These are phyloP conservation scores for Anodontia alba DNA, from an alignment of 2,888 invertebrate genomes.

Conservation along the genomic window DNA sequence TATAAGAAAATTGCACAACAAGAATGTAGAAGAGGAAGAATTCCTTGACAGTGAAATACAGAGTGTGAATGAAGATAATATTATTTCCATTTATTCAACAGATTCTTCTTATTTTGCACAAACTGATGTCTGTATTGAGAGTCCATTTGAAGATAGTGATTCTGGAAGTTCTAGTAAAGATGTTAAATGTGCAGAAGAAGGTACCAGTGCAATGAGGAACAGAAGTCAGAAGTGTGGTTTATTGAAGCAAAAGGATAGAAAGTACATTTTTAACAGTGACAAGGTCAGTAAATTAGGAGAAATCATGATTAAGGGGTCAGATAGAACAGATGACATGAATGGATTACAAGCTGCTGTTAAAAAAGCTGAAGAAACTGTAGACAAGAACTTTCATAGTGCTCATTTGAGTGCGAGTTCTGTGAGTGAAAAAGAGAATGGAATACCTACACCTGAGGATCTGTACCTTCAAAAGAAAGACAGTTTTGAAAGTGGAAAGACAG, in stretches of 20 bases:
- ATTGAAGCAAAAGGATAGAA: background rate
- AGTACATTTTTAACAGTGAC: background rate
- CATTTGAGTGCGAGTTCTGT: background rate
- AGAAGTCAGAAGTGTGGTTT: background rate
- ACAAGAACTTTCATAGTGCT: background rate
- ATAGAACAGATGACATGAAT: constrained; percentile 24
- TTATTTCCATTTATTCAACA: background rate
- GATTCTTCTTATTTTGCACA: background rate
- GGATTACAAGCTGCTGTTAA: constrained; percentile 53
- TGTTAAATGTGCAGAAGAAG: background rate
- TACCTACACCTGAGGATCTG: background rate
- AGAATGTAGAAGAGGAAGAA: background rate
- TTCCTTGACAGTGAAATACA: background rate
- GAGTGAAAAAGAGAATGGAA: background rate
- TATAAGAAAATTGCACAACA: background rate
- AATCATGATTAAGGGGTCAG: constrained; percentile 26
- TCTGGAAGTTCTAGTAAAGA: background rate
- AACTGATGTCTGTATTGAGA: constrained; percentile 17
- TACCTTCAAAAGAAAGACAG: background rate
- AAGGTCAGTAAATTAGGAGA: background rate
- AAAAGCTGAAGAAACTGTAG: constrained; percentile 34
- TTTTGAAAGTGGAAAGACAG: background rate
- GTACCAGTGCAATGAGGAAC: background rate
- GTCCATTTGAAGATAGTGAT: background rate
- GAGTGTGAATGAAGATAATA: constrained; percentile 6